Evolutionary conservation across 2,113 vertebrate species (phyloP).

Genomic region (Emydocephalus ijimae): DNA sequence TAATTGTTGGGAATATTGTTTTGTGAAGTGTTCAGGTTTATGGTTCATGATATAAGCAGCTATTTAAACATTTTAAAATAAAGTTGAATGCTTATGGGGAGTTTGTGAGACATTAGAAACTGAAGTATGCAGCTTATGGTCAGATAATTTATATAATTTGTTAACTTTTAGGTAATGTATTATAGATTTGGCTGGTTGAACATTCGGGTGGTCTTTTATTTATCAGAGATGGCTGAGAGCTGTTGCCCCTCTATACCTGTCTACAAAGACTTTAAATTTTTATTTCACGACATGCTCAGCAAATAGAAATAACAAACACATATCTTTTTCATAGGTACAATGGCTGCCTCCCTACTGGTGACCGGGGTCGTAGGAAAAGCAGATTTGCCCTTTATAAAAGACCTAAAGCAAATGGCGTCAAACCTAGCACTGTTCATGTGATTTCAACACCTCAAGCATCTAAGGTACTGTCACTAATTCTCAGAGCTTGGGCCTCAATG

Average conservation of each 20-base stretch:
- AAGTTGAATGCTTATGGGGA: not conserved
- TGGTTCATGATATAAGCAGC: not conserved
- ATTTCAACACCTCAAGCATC: slow-evolving; percentile 91
- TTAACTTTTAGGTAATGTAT: not conserved
- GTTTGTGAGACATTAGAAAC: not conserved
- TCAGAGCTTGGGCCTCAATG: not conserved
- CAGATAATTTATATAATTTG: not conserved
- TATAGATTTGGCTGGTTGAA: not conserved
- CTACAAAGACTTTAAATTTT: not conserved
- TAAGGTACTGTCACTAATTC: slow-evolving; percentile 77
- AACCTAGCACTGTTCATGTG: slow-evolving; percentile 91
- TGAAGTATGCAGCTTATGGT: not conserved
- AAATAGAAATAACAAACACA: not conserved
- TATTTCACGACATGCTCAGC: not conserved
- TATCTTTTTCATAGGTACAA: slow-evolving; percentile 81
- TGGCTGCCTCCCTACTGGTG: slow-evolving; percentile 93
- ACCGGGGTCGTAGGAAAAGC: slow-evolving; percentile 94
- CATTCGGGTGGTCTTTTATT: not conserved
- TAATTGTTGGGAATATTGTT: not conserved
- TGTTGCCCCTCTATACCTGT: not conserved
- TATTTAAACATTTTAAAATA: not conserved
- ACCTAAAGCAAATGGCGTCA: slow-evolving; percentile 90
- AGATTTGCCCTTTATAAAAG: slow-evolving; percentile 92
- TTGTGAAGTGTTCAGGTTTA: not conserved
- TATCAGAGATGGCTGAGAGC: not conserved